Base-by-base conservation (phyloP, 2,888 invertebrate genomes). In the Lepidocyrtoides sp. region DNA sequence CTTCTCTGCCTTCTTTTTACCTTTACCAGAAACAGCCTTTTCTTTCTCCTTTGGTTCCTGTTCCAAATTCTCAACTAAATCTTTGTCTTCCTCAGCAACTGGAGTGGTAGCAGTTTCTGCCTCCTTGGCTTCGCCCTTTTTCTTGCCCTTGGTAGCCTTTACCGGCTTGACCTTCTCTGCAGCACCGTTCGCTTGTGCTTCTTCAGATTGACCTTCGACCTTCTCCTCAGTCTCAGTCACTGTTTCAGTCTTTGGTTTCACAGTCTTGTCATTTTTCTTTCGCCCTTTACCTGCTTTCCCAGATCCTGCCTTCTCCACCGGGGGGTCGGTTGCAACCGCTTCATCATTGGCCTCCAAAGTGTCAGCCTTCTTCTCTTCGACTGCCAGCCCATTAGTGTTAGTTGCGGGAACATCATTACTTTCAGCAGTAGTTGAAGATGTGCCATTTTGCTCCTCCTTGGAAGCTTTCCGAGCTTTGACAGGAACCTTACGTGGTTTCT, bases 1-100 rank as follows among this genome's bases (percentile, higher is more conserved):
- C 26, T 85, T 85, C 12, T 85, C 85, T 4, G 41, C 75, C n/a
- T 85, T 85, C 57, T 85, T 85, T 41, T 63, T 85, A 17, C 85
- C 85, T 41, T 57, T 85, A 10, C 85, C 85, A 14, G 72, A 2
- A 0, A 36, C 57, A 20, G 2, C 29, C 41, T 85, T 72, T 26
- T 51, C 66, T 12, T 57, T 5, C 3, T 14, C 54, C 10, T 85
- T 75, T 2, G 12, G 0, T 26, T 75, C 75, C 14, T 75, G 48
- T 8, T 75, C 75, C 17, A 41, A 1, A 7, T 29, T 29, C 0
- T n/a, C 48, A 23, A 1, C 29, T 4, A 1, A 1, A 12, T 48
- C 26, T 23, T 51, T 41, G 23, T 12, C 32, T 63, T 36, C 26
- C 48, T 82, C 54, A 17, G 82, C 29, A 17, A 23, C 20, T 26